Evolutionary conservation across 1,140 invertebrate species (phyloP), one percentile per base, ranked within the genome.

Genomic region (Phenacoccus solenopsis): DNA sequence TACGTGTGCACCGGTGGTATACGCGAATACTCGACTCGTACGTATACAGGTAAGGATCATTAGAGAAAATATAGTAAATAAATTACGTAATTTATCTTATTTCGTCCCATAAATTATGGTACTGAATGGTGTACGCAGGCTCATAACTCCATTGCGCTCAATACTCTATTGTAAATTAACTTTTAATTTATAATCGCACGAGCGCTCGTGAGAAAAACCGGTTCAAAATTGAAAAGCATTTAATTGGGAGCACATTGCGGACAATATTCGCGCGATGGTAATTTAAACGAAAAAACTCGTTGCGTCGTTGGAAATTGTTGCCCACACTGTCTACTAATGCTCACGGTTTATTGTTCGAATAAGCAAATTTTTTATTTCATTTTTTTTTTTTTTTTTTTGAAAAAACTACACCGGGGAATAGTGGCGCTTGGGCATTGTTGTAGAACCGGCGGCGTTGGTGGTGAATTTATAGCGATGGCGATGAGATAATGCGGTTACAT

Each of bases 141-240:
- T 64, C 59, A 64, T 64, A 64, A 64, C 59, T 64, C 59, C 7
- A 49, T 49, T 49, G 38, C 38, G 59, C 25, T 64, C 59, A 27
- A 64, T 64, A 64, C 59, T 64, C 59, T 64, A 25, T 64, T 64
- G 59, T 64, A 27, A 64, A 64, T 64, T 64, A 64, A 64, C 59
- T 24, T 64, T 64, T 64, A 64, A 64, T 64, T 64, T 64, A 64
- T 64, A 64, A 64, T 64, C 59, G 59, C 59, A 64, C 59, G 59
- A 64, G 59, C 59, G 59, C 59, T 64, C 59, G 59, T 64, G 59
- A 64, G 59, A 64, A 64, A 64, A 64, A 64, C 59, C 59, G 59
- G 59, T 64, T 64, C 59, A 64, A 64, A 64, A 64, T 64, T 64
- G 59, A 64, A 64, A 64, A 24, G 59, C 25, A 64, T 64, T 64